A percentile compares a stretch with the other conserved stretches of the same genome.
These are phyloP conservation scores for Carabus problematicus DNA, from an alignment of 2,888 invertebrate genomes.

Conservation along the genomic window DNA sequence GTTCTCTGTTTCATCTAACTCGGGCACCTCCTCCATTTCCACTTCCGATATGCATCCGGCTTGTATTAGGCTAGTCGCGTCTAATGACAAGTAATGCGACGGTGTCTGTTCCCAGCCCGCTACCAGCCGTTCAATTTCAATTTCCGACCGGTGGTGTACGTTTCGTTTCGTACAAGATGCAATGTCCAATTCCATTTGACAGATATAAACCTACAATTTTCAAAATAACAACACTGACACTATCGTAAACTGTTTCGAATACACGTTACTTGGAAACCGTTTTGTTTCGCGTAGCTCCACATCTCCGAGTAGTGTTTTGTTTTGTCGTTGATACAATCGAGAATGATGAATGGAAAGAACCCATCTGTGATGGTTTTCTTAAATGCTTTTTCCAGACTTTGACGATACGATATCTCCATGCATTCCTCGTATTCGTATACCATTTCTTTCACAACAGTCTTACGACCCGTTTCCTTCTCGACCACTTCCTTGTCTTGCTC, in stretches of 20 bases:
- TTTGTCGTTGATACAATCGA: constrained; percentile 89
- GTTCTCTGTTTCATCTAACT: constrained; percentile 59
- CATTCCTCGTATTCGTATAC: constrained; percentile 89
- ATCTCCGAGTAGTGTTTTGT: constrained; percentile 84
- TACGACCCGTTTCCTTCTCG: constrained; percentile 77
- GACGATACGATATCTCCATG: constrained; percentile 82
- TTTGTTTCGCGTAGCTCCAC: constrained; percentile 84
- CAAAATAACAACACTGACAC: neutral
- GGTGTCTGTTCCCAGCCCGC: constrained; percentile 82
- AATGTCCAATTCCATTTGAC: constrained; percentile 84
- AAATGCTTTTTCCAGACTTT: constrained; percentile 85
- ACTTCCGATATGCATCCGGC: constrained; percentile 83
- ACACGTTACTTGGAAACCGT: constrained; percentile 78
- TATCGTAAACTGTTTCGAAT: constrained; percentile 6
- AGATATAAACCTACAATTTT: constrained; percentile 80
- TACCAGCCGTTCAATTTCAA: constrained; percentile 78
- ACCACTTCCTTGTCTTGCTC: constrained; percentile 78
- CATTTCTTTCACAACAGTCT: constrained; percentile 72
- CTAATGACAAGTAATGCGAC: constrained; percentile 79
- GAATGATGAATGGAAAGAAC: constrained; percentile 90
- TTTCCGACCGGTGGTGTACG: constrained; percentile 79
- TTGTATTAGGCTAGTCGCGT: constrained; percentile 84
- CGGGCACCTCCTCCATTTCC: constrained; percentile 73
- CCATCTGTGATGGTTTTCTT: constrained; percentile 90
- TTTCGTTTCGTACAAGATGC: constrained; percentile 82